Conservation (phyloP, 2,797 vertebrate genomes). For the Rhynchonycteris naso region DNA sequence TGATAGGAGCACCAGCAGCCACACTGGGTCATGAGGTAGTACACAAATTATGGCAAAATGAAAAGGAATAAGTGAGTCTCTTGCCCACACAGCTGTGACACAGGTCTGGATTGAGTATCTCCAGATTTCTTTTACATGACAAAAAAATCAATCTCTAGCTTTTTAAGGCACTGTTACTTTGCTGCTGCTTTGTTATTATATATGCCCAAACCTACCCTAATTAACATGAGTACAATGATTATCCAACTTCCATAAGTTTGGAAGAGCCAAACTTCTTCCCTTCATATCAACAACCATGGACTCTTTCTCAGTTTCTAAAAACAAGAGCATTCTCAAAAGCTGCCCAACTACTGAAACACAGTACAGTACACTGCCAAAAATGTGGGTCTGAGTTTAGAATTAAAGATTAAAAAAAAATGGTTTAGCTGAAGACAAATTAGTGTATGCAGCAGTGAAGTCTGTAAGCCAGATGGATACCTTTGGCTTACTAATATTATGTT, state of each 20-base stretch:
- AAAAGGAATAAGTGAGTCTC: background rate
- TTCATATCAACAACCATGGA: background rate
- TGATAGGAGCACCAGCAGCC: background rate
- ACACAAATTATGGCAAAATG: background rate
- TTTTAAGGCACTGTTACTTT: background rate
- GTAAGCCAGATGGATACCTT: background rate
- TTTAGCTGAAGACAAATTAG: background rate
- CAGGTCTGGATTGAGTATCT: background rate
- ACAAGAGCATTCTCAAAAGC: background rate
- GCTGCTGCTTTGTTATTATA: background rate
- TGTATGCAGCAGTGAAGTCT: background rate
- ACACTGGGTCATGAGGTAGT: background rate
- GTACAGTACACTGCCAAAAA: background rate
- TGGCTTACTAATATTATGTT: background rate
- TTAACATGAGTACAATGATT: background rate
- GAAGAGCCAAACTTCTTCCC: background rate
- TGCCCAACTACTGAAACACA: background rate
- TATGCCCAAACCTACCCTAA: background rate
- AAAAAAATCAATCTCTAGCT: background rate
- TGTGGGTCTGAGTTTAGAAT: background rate
- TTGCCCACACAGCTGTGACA: background rate
- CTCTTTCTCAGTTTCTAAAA: background rate
- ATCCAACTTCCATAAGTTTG: too few relatives aligned
- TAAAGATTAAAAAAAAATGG: background rate
- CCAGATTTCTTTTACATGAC: background rate